phyloP scores from a whole-genome alignment of 1,140 invertebrate species.

The Drosophila jambulina region DNA sequence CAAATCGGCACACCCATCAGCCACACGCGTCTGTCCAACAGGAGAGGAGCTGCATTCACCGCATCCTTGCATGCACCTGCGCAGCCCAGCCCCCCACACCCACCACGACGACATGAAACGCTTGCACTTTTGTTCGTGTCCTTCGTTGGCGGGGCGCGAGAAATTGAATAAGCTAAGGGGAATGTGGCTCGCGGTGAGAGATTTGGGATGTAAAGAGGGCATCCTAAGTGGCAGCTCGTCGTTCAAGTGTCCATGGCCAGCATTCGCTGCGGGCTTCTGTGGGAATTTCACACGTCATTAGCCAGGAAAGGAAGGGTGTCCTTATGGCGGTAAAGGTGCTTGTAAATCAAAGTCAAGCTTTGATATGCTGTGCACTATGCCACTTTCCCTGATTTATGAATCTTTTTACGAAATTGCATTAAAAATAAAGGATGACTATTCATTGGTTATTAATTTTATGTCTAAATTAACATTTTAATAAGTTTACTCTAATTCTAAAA shows the following conservation, averaged over 20 bases:
- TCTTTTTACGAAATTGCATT: background rate
- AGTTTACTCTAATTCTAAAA: background rate
- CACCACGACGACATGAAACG: conserved; percentile 50
- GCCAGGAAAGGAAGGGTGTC: conserved; percentile 18
- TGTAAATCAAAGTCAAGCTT: conserved; percentile 10
- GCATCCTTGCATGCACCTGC: conserved; percentile 17
- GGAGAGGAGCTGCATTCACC: conserved; percentile 4
- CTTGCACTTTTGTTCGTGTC: conserved; percentile 77
- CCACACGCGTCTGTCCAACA: conserved; percentile 4
- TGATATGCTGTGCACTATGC: background rate
- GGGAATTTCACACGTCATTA: conserved; percentile 76
- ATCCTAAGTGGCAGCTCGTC: conserved; percentile 56
- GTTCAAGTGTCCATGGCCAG: conserved; percentile 35
- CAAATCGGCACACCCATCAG: conserved; percentile 36
- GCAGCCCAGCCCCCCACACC: conserved; percentile 5
- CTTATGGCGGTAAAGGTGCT: background rate
- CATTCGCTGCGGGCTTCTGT: conserved; percentile 48
- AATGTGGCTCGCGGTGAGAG: conserved; percentile 4
- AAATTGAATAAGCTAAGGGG: conserved; percentile 66
- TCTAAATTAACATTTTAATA: background rate
- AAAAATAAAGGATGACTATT: background rate
- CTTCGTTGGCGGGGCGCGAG: conserved; percentile 55
- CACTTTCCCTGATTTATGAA: conserved; percentile 6
- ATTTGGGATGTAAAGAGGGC: conserved; percentile 8
- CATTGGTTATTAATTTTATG: background rate